A percentile compares a stretch with the other conserved stretches of the same genome.
These are phyloP conservation scores for Hemichromis elongatus DNA, from an alignment of 2,113 vertebrate species.

Conservation along the genomic window DNA sequence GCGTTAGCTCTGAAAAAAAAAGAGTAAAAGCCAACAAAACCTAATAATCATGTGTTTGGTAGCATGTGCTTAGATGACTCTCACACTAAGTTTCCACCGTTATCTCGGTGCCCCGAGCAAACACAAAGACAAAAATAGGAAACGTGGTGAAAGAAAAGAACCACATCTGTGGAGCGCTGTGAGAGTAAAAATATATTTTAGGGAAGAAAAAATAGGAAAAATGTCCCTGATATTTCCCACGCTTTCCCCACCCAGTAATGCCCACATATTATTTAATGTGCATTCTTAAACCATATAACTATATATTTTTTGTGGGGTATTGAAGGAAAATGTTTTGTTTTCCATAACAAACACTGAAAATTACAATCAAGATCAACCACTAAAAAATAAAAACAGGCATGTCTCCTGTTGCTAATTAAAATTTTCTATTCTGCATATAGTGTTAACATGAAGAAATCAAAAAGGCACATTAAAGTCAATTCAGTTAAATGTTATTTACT, in stretches of 20 bases:
- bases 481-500: not conserved
- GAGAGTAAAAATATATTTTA: not conserved
- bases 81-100: not conserved
- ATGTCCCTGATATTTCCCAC: not conserved
- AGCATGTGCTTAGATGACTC: not conserved
- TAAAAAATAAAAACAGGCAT: not conserved
- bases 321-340: too few species aligned
- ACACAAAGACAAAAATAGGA: not conserved
- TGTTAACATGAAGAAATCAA: not conserved
- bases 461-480: not conserved
- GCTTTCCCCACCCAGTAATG: not conserved
- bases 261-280: not conserved
- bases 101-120: not conserved
- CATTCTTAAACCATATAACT: not conserved
- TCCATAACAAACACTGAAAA: not conserved
- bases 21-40: conserved; percentile 5
- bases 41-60: conserved; percentile 26
- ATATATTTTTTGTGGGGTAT: not conserved
- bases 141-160: not conserved
- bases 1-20: not conserved
- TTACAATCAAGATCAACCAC: not conserved
- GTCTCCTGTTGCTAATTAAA: not conserved
- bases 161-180: not conserved
- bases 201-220: not conserved
- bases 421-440: not conserved